A percentile compares a stretch with the other conserved stretches of the same genome.
phyloP scores from a whole-genome alignment of 2,888 invertebrate genomes.

The Pteria penguin region DNA sequence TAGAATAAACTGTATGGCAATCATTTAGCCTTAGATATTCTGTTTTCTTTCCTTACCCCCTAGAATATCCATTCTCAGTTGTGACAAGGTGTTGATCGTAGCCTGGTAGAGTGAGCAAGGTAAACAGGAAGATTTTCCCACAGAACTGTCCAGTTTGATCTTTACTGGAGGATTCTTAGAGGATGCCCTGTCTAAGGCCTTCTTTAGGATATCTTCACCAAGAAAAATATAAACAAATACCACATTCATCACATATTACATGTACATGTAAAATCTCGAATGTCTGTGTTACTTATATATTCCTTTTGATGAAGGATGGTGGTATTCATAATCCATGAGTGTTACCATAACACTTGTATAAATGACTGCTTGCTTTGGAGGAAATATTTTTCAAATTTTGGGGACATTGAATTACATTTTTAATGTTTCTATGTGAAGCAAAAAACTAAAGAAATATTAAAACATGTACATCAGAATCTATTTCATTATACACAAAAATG shows the following conservation, averaged over 20 bases:
- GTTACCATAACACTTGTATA: neutral
- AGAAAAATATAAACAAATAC: too few relatives aligned
- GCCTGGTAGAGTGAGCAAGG: slow-evolving; percentile 96
- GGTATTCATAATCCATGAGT: too few relatives aligned
- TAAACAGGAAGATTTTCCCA: slow-evolving; percentile 90
- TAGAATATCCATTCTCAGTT: slow-evolving; percentile 93
- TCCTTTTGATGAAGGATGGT: too few relatives aligned
- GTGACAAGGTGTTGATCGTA: slow-evolving; percentile 92
- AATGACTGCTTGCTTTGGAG: too few relatives aligned
- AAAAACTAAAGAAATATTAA: too few relatives aligned
- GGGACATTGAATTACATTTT: too few relatives aligned
- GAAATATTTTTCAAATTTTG: too few relatives aligned
- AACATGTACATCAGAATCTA: too few relatives aligned
- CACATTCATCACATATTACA: slow-evolving; percentile 6
- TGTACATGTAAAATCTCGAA: slow-evolving; percentile 31
- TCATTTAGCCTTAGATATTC: neutral
- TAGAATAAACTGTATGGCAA: too few relatives aligned
- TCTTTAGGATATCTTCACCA: slow-evolving; percentile 77
- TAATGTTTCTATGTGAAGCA: too few relatives aligned
- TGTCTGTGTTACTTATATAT: neutral
- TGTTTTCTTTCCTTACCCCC: slow-evolving; percentile 84
- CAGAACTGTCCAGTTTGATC: slow-evolving; percentile 89
- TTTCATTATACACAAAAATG: too few relatives aligned
- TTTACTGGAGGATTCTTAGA: slow-evolving; percentile 79
- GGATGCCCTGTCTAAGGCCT: slow-evolving; percentile 79